Evolutionary conservation across 1,140 invertebrate species (phyloP).

Genomic region (Leguminivora glycinivorella): DNA sequence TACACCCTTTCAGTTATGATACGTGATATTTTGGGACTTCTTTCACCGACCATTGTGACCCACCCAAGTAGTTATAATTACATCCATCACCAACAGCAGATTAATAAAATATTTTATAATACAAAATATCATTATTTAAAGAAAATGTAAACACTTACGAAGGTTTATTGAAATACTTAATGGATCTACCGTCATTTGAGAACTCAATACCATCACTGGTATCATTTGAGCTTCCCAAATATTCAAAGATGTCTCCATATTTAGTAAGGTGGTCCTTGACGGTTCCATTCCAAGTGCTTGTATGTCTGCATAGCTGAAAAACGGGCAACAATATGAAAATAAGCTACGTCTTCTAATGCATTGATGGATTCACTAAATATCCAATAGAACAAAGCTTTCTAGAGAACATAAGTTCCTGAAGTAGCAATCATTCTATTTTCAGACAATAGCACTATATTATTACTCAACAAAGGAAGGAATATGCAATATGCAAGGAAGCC

Average conservation of each 20-base stretch:
- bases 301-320: constrained; percentile 62
- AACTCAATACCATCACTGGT: constrained; percentile 39
- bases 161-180: constrained; percentile 59
- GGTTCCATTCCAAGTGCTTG: constrained; percentile 37
- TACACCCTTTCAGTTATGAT: too few relatives aligned
- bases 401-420: neutral
- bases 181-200: constrained; percentile 53
- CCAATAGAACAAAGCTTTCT: neutral
- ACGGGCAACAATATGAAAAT: neutral
- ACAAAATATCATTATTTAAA: constrained; percentile 1
- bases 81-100: too few relatives aligned
- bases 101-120: too few relatives aligned
- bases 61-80: too few relatives aligned
- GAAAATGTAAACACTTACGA: constrained; percentile 61
- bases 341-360: neutral
- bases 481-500: constrained; percentile 31
- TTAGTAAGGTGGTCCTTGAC: constrained; percentile 30
- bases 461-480: constrained; percentile 27
- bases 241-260: constrained; percentile 45
- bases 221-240: constrained; percentile 52
- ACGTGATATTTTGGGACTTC: too few relatives aligned
- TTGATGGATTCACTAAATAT: neutral
- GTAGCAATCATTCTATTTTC: neutral
- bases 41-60: too few relatives aligned
- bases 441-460: constrained; percentile 23